These are phyloP conservation scores for Fopius arisanus DNA, from an alignment of 1,140 invertebrate species.

Conservation along the genomic window DNA sequence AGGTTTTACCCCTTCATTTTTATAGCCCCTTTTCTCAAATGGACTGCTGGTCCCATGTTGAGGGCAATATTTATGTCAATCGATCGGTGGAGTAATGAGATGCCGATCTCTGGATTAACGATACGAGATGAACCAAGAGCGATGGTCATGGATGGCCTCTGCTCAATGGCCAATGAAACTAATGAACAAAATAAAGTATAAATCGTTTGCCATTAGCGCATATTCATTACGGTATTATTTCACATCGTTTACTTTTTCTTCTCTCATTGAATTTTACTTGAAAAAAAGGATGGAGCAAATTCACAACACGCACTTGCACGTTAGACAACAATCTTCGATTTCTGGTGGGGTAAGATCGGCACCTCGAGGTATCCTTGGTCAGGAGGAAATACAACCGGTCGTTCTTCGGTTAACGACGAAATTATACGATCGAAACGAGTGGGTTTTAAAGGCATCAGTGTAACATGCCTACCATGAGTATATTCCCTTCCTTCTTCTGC, in stretches of 20 bases:
- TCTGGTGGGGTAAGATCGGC: neutral
- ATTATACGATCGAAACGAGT: slow-evolving; percentile 23
- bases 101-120: neutral
- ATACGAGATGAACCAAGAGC: neutral
- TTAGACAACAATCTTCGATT: neutral
- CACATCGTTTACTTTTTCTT: neutral
- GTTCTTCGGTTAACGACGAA: slow-evolving; percentile 26
- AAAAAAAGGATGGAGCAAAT: neutral
- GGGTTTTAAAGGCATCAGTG: slow-evolving; percentile 10
- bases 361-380: neutral
- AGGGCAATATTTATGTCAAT: neutral
- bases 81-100: slow-evolving; percentile 7
- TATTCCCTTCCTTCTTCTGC: neutral
- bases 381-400: slow-evolving; percentile 24
- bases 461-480: neutral
- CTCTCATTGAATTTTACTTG: neutral
- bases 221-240: neutral
- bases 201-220: neutral
- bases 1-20: neutral
- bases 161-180: neutral
- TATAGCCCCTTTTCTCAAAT: neutral
- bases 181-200: slow-evolving; percentile 2
- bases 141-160: neutral
- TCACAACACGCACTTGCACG: slow-evolving; percentile 3
- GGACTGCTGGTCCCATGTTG: neutral